phyloP scores from a whole-genome alignment of 2,113 vertebrate species.

The Pimephales promelas region DNA sequence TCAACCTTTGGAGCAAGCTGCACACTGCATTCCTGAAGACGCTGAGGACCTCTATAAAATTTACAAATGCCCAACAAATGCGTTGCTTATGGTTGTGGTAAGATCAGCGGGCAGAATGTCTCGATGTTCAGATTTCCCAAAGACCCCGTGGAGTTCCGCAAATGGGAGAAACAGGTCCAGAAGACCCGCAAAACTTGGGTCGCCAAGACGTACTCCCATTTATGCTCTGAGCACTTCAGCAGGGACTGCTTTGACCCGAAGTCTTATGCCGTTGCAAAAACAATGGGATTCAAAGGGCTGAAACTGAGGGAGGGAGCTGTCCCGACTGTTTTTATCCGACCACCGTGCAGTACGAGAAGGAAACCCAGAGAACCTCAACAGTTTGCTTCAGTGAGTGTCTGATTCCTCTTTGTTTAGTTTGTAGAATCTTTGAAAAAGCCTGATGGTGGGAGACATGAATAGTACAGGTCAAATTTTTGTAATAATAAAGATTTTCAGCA shows the following conservation, averaged over 20 bases:
- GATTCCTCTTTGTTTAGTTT: not conserved
- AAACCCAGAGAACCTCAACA: conserved; percentile 41
- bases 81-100: conserved; percentile 76
- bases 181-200: conserved; percentile 69
- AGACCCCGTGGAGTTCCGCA: conserved; percentile 68
- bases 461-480: too few relatives aligned
- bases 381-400: conserved; percentile 56
- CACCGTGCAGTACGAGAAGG: conserved; percentile 56
- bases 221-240: conserved; percentile 79
- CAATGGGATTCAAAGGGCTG: conserved; percentile 44
- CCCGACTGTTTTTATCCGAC: conserved; percentile 75
- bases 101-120: conserved; percentile 68
- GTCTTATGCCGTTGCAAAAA: conserved; percentile 36
- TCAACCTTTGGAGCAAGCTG: not conserved
- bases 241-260: conserved; percentile 74
- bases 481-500: too few relatives aligned
- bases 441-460: not conserved
- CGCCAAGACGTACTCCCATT: conserved; percentile 66
- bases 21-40: not conserved
- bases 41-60: conserved; percentile 14
- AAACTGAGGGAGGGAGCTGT: conserved; percentile 70
- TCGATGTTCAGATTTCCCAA: conserved; percentile 76
- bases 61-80: conserved; percentile 71
- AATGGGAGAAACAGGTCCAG: conserved; percentile 80
- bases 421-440: not conserved